A percentile compares a stretch with the other conserved stretches of the same genome.
Evolutionary conservation across 1,140 invertebrate species (phyloP).

Genomic region (Augochlora pura): DNA sequence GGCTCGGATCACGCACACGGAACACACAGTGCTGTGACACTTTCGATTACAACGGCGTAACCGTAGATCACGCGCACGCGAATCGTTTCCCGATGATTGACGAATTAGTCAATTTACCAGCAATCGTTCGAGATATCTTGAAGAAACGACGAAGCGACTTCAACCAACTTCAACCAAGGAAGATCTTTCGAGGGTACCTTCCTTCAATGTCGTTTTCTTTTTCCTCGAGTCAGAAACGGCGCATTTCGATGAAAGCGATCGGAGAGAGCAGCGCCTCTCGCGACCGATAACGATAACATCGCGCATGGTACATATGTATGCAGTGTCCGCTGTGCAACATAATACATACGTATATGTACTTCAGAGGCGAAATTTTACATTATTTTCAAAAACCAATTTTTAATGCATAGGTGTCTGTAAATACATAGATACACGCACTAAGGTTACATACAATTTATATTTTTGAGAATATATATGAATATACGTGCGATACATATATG

Average conservation of each 20-base stretch:
- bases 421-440: too few species aligned
- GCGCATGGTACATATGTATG: too few species aligned
- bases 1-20: slow-evolving; percentile 47
- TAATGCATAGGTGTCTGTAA: too few species aligned
- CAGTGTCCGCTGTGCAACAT: too few species aligned
- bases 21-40: slow-evolving; percentile 62
- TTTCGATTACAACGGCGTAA: slow-evolving; percentile 42
- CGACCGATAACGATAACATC: slow-evolving; percentile 9
- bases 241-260: slow-evolving; percentile 28
- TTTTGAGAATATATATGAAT: too few species aligned
- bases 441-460: too few species aligned
- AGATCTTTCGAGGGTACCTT: slow-evolving; percentile 38
- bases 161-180: slow-evolving; percentile 23
- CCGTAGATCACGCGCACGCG: slow-evolving; percentile 23
- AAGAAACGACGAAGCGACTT: slow-evolving; percentile 24
- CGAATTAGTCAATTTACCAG: slow-evolving; percentile 32
- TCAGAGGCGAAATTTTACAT: too few species aligned
- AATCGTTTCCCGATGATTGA: slow-evolving; percentile 7
- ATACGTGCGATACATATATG: too few species aligned
- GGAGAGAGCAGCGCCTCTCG: slow-evolving; percentile 1
- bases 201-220: slow-evolving; percentile 49
- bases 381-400: too few species aligned
- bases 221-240: slow-evolving; percentile 37
- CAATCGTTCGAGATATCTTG: slow-evolving; percentile 17
- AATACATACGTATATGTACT: too few species aligned